Conservation (phyloP, 2,113 vertebrate genomes). For the Sylvilagus bachmani region DNA sequence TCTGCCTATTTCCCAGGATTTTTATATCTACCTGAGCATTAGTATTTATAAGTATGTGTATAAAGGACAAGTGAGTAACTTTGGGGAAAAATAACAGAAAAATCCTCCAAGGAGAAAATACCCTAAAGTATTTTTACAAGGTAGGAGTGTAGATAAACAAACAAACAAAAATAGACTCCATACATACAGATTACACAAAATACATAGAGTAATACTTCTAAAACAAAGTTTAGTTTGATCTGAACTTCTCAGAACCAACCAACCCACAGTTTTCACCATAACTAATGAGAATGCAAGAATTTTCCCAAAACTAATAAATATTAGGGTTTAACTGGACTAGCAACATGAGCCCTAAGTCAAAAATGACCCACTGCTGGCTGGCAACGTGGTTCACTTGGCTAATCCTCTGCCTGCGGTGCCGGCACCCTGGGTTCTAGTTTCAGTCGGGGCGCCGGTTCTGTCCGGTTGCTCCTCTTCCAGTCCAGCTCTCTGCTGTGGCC, state of each 20-base stretch:
- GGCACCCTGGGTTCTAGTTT: too few species aligned
- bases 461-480: too few species aligned
- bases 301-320: conserved; percentile 28
- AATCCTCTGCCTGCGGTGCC: too few species aligned
- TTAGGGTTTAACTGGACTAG: not conserved
- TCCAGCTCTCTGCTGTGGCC: too few species aligned
- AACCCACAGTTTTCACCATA: not conserved
- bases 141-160: not conserved
- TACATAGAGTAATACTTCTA: not conserved
- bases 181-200: not conserved
- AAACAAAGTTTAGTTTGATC: conserved; percentile 40
- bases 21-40: conserved; percentile 23
- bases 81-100: conserved; percentile 41
- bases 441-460: too few species aligned
- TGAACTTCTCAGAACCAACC: conserved; percentile 31
- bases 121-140: conserved; percentile 31
- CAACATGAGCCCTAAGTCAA: not conserved
- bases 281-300: not conserved
- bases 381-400: too few species aligned
- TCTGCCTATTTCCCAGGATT: conserved; percentile 11
- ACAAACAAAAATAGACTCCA: conserved; percentile 39
- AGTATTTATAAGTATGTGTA: conserved; percentile 13
- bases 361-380: not conserved
- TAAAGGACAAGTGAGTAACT: conserved; percentile 6
- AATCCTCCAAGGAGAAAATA: conserved; percentile 14